phyloP scores from a whole-genome alignment of 2,888 invertebrate genomes.

The Clostera curtula region DNA sequence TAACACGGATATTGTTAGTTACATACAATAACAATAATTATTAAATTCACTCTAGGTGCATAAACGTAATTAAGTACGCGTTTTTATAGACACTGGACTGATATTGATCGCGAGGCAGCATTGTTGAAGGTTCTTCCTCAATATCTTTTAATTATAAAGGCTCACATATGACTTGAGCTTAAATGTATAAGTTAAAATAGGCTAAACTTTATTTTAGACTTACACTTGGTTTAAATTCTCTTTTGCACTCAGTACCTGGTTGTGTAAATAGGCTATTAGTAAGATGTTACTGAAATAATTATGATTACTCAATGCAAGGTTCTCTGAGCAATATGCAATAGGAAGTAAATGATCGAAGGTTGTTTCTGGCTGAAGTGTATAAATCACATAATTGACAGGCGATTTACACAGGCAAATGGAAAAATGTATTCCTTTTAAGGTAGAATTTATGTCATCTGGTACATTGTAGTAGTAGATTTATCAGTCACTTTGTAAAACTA shows the following conservation, averaged over 20 bases:
- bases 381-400: constrained; percentile 41
- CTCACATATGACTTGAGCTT: too few species aligned
- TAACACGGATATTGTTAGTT: too few species aligned
- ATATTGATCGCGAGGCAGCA: constrained; percentile 44
- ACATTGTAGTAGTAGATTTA: not conserved
- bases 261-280: constrained; percentile 34
- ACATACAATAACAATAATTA: constrained; percentile 15
- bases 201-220: too few species aligned
- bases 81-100: constrained; percentile 37
- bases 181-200: too few species aligned
- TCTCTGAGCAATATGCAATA: constrained; percentile 53
- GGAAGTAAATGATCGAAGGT: constrained; percentile 59
- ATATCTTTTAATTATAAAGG: constrained; percentile 19
- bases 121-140: constrained; percentile 62
- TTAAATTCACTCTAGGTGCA: constrained; percentile 14
- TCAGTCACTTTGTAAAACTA: not conserved
- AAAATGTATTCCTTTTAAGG: constrained; percentile 11
- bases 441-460: constrained; percentile 5
- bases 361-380: constrained; percentile 34
- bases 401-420: constrained; percentile 30
- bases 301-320: constrained; percentile 52
- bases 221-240: too few species aligned
- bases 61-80: constrained; percentile 15
- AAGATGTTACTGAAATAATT: constrained; percentile 38
- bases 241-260: too few species aligned